Percentiles rank a stretch among this genome's conserved stretches.
Evolutionary conservation across 2,113 vertebrate genomes (phyloP).

Genomic region (Thinocorus orbignyianus): DNA sequence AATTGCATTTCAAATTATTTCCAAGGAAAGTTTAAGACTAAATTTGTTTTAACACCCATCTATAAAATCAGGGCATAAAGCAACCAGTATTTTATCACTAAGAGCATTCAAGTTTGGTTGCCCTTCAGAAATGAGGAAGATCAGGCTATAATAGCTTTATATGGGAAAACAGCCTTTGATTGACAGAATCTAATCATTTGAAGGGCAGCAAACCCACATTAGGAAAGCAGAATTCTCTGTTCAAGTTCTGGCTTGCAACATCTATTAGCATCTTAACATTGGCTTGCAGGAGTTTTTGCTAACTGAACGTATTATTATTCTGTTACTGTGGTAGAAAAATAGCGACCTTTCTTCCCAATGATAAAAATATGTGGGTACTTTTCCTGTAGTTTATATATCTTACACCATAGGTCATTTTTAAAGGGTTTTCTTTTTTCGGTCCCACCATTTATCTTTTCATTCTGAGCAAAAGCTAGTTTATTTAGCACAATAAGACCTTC

Average conservation of each 20-base stretch:
- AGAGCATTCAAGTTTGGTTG: slow-evolving; percentile 71
- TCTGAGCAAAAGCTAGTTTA: slow-evolving; percentile 69
- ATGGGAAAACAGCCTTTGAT: slow-evolving; percentile 73
- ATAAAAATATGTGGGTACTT: slow-evolving; percentile 71
- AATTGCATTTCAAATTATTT: slow-evolving; percentile 53
- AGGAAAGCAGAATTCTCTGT: slow-evolving; percentile 57
- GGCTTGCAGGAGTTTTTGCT: slow-evolving; percentile 68
- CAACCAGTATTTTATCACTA: slow-evolving; percentile 56
- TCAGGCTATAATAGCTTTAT: slow-evolving; percentile 73
- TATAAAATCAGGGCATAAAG: slow-evolving; percentile 35
- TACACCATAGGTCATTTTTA: slow-evolving; percentile 68
- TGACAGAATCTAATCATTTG: slow-evolving; percentile 79
- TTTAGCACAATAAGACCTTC: slow-evolving; percentile 77
- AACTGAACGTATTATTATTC: slow-evolving; percentile 72
- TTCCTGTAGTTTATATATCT: slow-evolving; percentile 65
- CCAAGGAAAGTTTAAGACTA: slow-evolving; percentile 47
- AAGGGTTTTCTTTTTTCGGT: slow-evolving; percentile 54
- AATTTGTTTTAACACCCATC: slow-evolving; percentile 65
- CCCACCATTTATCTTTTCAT: slow-evolving; percentile 68
- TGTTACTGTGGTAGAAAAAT: slow-evolving; percentile 65
- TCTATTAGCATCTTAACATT: slow-evolving; percentile 66
- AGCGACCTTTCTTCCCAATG: slow-evolving; percentile 59
- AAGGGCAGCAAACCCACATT: slow-evolving; percentile 72
- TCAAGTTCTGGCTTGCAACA: slow-evolving; percentile 66
- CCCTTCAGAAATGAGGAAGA: slow-evolving; percentile 72